phyloP scores from a whole-genome alignment of 2,797 vertebrate species.

The Ceryle rudis region DNA sequence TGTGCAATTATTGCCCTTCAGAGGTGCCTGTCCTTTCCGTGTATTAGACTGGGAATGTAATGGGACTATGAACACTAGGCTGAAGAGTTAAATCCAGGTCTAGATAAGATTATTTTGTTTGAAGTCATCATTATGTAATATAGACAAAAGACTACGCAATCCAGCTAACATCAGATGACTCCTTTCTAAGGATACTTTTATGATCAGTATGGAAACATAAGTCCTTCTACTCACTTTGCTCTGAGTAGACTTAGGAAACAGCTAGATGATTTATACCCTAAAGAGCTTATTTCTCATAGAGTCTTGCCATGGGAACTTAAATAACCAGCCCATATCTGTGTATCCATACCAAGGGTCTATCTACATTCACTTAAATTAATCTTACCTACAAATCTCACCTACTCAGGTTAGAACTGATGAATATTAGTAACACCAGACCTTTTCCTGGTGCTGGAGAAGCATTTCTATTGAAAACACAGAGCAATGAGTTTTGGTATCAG shows the following conservation, averaged over 20 bases:
- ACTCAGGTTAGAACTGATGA: not conserved
- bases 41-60: not conserved
- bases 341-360: not conserved
- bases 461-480: not conserved
- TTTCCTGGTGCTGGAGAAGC: not conserved
- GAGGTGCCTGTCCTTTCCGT: not conserved
- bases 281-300: not conserved
- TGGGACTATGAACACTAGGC: not conserved
- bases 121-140: not conserved
- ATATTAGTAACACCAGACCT: not conserved
- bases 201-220: not conserved
- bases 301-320: not conserved
- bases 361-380: not conserved
- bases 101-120: not conserved
- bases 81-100: not conserved
- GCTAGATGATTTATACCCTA: not conserved
- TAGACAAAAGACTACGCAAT: not conserved
- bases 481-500: not conserved
- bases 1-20: not conserved
- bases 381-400: not conserved
- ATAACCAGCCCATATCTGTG: not conserved
- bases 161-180: not conserved
- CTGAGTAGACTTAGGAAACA: not conserved
- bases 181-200: not conserved
- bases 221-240: not conserved